Percentiles rank a stretch among this genome's conserved stretches.
phyloP scores from a whole-genome alignment of 2,113 vertebrate genomes.

The Himantopus leucocephalus region DNA sequence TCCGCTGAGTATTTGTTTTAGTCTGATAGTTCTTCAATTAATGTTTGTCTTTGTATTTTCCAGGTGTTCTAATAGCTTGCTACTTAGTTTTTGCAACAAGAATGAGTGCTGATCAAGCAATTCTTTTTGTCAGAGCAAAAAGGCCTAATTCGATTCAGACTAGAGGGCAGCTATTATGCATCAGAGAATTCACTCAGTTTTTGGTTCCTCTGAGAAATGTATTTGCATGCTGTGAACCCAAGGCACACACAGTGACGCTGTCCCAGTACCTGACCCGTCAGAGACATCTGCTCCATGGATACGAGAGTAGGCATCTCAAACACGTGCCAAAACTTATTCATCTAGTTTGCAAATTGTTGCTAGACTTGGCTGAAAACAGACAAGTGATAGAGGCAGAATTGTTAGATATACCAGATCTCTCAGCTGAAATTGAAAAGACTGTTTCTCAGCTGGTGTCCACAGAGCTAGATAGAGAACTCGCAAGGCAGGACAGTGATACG shows the following conservation, averaged over 20 bases:
- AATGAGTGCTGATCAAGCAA: slow-evolving; percentile 96
- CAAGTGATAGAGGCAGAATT: slow-evolving; percentile 77
- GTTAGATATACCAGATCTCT: slow-evolving; percentile 80
- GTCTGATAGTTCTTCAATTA: neutral
- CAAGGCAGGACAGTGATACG: slow-evolving; percentile 75
- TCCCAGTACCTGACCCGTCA: slow-evolving; percentile 92
- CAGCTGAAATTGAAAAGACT: slow-evolving; percentile 89
- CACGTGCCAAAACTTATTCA: slow-evolving; percentile 92
- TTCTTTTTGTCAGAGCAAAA: slow-evolving; percentile 93
- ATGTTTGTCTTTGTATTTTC: neutral
- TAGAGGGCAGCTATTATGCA: slow-evolving; percentile 89
- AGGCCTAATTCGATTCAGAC: slow-evolving; percentile 96
- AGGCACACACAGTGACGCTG: slow-evolving; percentile 83
- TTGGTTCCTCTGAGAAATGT: slow-evolving; percentile 87
- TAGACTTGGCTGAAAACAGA: slow-evolving; percentile 88
- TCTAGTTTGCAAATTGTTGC: slow-evolving; percentile 84
- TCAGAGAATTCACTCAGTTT: slow-evolving; percentile 94
- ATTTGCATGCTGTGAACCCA: slow-evolving; percentile 88
- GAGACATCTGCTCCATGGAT: slow-evolving; percentile 93
- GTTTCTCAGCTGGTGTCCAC: slow-evolving; percentile 85
- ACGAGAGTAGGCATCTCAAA: slow-evolving; percentile 92
- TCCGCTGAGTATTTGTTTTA: neutral
- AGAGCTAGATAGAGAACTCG: slow-evolving; percentile 81
- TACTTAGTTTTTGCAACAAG: slow-evolving; percentile 93
- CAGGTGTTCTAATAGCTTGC: slow-evolving; percentile 94